A percentile compares a stretch with the other conserved stretches of the same genome.
These are phyloP conservation scores for Aplodontia rufa DNA, from an alignment of 2,113 vertebrate species.

Conservation along the genomic window DNA sequence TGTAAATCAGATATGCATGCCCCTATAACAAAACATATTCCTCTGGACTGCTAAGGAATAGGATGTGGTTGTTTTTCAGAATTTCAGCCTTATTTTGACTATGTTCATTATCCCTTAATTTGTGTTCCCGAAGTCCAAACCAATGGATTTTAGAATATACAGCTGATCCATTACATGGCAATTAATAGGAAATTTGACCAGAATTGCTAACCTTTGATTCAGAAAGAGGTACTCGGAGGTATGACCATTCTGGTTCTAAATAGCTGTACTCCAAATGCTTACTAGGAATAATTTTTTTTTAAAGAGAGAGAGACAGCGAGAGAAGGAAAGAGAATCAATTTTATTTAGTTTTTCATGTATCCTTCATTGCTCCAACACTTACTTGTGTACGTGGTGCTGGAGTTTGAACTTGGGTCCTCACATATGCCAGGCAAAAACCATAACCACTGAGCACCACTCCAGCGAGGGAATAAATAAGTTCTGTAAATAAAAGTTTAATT, in stretches of 20 bases:
- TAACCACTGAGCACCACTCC: too few species aligned
- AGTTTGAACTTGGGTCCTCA: too few species aligned
- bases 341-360: too few species aligned
- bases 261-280: background rate
- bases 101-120: background rate
- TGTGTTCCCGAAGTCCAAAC: background rate
- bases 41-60: background rate
- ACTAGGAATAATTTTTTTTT: too few species aligned
- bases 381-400: too few species aligned
- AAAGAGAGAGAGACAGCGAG: too few species aligned
- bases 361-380: too few species aligned
- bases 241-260: background rate
- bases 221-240: background rate
- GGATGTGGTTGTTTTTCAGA: background rate
- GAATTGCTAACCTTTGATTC: background rate
- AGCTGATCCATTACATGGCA: background rate
- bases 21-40: background rate
- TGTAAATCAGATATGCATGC: background rate
- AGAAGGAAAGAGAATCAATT: too few species aligned
- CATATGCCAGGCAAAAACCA: too few species aligned
- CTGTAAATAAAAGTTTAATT: background rate
- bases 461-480: conserved; percentile 18
- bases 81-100: background rate
- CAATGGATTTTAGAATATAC: background rate
- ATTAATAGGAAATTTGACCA: background rate